Percentiles rank a stretch among this genome's conserved stretches.
phyloP scores from a whole-genome alignment of 2,888 invertebrate genomes.

The Lordiphosa fenestrarum region DNA sequence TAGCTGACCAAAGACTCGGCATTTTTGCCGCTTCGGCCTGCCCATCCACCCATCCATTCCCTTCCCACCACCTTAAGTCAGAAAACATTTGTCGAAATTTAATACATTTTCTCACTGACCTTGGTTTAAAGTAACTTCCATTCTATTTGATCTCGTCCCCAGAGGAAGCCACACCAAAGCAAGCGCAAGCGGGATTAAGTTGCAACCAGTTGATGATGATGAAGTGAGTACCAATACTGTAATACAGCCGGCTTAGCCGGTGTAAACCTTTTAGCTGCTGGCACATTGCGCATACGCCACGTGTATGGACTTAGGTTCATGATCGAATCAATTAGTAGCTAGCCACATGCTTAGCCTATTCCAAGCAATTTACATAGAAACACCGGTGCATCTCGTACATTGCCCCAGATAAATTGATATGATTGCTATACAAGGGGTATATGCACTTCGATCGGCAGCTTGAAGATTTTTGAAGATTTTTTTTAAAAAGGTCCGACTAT shows the following conservation, averaged over 20 bases:
- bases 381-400: slow-evolving; percentile 46
- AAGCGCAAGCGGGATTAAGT: slow-evolving; percentile 22
- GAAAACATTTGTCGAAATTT: slow-evolving; percentile 50
- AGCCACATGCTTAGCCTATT: slow-evolving; percentile 18
- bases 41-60: background rate
- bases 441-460: too few species aligned
- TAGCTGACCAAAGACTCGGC: slow-evolving; percentile 38
- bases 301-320: slow-evolving; percentile 57
- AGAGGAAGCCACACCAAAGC: slow-evolving; percentile 44
- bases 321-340: slow-evolving; percentile 58
- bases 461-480: too few species aligned
- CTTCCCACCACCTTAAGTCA: too few species aligned
- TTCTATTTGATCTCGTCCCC: slow-evolving; percentile 20
- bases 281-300: slow-evolving; percentile 39
- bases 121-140: slow-evolving; percentile 27
- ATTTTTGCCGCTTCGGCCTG: slow-evolving; percentile 65
- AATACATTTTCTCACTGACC: slow-evolving; percentile 56
- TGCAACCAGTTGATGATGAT: slow-evolving; percentile 28
- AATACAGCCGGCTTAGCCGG: slow-evolving; percentile 18
- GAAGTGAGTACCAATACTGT: slow-evolving; percentile 45
- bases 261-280: slow-evolving; percentile 18
- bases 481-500: too few species aligned
- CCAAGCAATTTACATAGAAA: slow-evolving; percentile 29
- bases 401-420: slow-evolving; percentile 31
- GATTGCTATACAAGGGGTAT: background rate